These are phyloP conservation scores for Gryon sp. DNA, from an alignment of 1,140 invertebrate species.

Conservation along the genomic window DNA sequence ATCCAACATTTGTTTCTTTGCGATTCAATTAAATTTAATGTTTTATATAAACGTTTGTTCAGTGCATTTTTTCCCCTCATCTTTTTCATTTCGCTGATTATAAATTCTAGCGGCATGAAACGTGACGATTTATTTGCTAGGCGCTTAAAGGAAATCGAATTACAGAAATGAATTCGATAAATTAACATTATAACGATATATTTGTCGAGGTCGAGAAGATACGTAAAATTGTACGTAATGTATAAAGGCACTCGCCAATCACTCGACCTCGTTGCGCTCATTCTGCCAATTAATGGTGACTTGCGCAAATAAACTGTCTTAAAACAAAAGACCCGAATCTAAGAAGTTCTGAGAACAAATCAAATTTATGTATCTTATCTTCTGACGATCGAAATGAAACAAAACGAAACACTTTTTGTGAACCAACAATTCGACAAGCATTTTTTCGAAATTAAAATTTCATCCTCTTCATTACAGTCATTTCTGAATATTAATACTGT, in stretches of 20 bases:
- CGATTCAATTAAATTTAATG: constrained; percentile 13
- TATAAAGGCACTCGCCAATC: constrained; percentile 69
- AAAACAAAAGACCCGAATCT: constrained; percentile 69
- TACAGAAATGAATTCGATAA: constrained; percentile 52
- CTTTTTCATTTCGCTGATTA: too few species aligned
- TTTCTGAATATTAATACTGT: too few species aligned
- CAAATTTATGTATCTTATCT: constrained; percentile 52
- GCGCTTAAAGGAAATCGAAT: constrained; percentile 26
- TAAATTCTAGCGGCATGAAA: neutral
- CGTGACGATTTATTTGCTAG: constrained; percentile 4
- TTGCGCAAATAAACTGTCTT: constrained; percentile 50
- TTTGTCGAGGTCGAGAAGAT: constrained; percentile 42
- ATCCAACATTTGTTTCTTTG: neutral
- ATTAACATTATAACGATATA: constrained; percentile 49
- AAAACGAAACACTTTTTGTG: neutral
- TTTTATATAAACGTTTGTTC: neutral
- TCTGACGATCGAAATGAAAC: neutral
- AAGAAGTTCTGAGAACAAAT: constrained; percentile 69
- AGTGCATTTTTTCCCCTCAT: neutral
- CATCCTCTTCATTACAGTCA: too few species aligned
- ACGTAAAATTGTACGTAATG: constrained; percentile 42
- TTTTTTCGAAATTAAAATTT: too few species aligned
- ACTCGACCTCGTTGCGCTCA: constrained; percentile 74
- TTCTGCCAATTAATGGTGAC: constrained; percentile 73
- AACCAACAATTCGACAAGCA: too few species aligned